Base-by-base conservation (phyloP, 2,113 vertebrate species). In the Pyrgilauda ruficollis region DNA sequence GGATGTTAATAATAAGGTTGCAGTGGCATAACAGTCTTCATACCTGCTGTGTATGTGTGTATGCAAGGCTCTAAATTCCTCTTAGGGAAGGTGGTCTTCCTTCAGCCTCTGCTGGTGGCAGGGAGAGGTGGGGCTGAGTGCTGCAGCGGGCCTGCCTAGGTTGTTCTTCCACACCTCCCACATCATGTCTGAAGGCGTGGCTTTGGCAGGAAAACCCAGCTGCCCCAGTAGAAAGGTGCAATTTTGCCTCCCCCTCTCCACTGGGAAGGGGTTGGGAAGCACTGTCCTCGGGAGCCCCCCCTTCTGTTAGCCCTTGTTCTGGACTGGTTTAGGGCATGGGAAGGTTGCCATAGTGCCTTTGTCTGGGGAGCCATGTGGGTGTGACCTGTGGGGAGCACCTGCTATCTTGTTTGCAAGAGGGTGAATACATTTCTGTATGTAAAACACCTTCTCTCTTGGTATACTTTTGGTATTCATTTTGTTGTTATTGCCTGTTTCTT, bases 1-100 rank as follows among this genome's bases (percentile, higher is more conserved):
- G 35, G 35, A 39, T 74, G 30, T 23, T 49, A 85, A 64, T 21
- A 64, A 33, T 43, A 53, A 72, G 11, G 31, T 30, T 86, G 67
- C 49, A 73, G 16, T 37, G 27, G 46, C 15, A 6, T 56, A 69
- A 46, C 47, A 39, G 20, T 49, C 46, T 73, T 80, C 37, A 41
- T 1, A 2, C 28, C 13, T 58, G 10, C 9, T 58, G 31, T 11
- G 6, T 11, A 33, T 6, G 10, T 0, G 2, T 2, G 5, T 35
- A 37, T 15, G 44, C 30, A n/a, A 44, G 12, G 24, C 33, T 59
- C 23, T 55, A 27, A 39, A 28, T 22, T 59, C 44, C 8, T 23
- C 28, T 16, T 20, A 37, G 53, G 81, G 58, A 75, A 43, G 26
- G 37, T 7, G 41, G 31, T 39, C 4, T 10, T 78, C 35, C 41